Conservation (phyloP, 92 coral and sea anemone species). For the Chrysogorgia sp. region DNA sequence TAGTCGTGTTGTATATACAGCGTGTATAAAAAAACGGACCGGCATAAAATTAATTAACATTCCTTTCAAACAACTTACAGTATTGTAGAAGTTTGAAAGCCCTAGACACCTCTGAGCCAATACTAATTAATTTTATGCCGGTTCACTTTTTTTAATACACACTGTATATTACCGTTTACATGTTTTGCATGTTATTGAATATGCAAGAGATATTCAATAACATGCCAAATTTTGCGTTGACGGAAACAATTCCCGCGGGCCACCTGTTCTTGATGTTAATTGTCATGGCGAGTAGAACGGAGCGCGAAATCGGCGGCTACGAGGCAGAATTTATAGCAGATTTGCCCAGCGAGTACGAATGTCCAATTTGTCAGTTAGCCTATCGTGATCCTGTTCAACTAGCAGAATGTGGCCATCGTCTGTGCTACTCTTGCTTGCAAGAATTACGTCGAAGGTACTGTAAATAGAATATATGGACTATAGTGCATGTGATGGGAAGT, state of each 20-base stretch:
- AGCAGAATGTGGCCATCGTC: conserved; percentile 96
- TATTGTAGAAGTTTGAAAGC: no score
- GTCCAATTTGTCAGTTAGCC: conserved; percentile 98
- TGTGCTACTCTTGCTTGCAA: conserved; percentile 95
- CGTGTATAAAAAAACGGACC: no score
- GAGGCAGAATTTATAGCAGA: conserved; percentile 89
- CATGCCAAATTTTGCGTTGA: no score
- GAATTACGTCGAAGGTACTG: conserved; percentile 85
- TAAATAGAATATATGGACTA: neutral
- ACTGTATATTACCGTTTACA: no score
- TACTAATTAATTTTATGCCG: no score
- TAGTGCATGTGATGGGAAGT: neutral
- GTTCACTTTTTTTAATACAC: no score
- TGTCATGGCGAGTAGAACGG: conserved; percentile 93
- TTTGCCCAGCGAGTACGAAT: conserved; percentile 91
- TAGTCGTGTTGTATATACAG: no score
- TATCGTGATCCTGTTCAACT: conserved; percentile 97
- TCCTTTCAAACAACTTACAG: no score
- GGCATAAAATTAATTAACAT: no score
- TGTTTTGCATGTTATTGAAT: no score
- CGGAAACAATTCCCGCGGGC: no score
- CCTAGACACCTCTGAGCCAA: no score
- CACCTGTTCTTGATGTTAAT: conserved; percentile 19
- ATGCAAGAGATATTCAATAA: neutral
- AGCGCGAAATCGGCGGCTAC: conserved; percentile 91